Conservation (phyloP, 2,113 vertebrate species). For the Gallinago undulata region DNA sequence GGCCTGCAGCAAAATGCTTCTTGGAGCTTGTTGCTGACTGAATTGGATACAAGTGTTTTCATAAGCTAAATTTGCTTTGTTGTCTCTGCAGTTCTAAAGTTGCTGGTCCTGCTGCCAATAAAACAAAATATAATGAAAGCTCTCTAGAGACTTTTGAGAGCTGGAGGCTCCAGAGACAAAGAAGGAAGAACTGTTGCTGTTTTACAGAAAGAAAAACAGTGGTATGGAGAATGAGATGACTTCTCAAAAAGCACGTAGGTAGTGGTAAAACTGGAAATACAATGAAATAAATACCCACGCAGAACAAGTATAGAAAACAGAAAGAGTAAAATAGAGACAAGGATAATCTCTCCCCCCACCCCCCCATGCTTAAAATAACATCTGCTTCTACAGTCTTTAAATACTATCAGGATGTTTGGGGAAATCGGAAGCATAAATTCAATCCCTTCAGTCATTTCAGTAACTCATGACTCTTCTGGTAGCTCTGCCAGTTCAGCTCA, state of each 20-base stretch:
- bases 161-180: neutral
- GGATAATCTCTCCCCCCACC: neutral
- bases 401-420: neutral
- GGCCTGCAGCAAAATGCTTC: neutral
- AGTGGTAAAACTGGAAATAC: neutral
- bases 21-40: neutral
- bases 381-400: neutral
- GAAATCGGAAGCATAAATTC: neutral
- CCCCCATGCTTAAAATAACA: neutral
- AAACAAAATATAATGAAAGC: slow-evolving; percentile 8
- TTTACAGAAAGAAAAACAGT: neutral
- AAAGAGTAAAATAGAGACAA: neutral
- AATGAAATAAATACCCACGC: neutral
- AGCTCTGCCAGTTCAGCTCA: neutral
- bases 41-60: neutral
- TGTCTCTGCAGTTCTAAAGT: neutral
- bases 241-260: neutral
- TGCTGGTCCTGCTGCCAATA: neutral
- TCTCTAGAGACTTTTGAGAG: neutral
- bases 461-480: neutral
- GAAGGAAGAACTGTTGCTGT: neutral
- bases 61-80: slow-evolving; percentile 1
- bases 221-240: neutral
- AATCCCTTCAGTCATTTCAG: neutral
- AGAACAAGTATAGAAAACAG: neutral